Base-by-base conservation (phyloP, 2,797 vertebrate genomes). In the Syndactyla subalaris region DNA sequence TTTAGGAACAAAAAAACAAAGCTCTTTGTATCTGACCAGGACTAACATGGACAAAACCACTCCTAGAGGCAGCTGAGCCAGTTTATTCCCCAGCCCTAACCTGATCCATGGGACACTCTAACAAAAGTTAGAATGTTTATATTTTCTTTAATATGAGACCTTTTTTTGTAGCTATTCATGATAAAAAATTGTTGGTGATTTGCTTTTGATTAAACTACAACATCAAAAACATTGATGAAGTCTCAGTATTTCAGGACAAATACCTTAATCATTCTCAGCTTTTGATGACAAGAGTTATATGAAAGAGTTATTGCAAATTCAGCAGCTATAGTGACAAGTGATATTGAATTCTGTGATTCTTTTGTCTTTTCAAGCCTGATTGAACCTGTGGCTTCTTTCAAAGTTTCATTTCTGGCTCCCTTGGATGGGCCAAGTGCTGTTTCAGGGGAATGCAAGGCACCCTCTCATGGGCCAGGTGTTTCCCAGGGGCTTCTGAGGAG, bases 21-120 rank as follows among this genome's bases (percentile, higher is more conserved):
- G 22, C 2, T 7, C 4, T 46, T 54, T 22, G 9, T 5, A 38
- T 18, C 20, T 6, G 2, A 57, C 14, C 16, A 72, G 19, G 41
- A 7, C 7, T 18, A 34, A 6, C 0, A 0, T 1, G 7, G 34
- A 12, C n/a, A 71, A 90, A 74, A 76, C 6, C 7, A 4, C 26
- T 52, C 32, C 43, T 14, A 59, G 36, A 48, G 22, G 34, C 9
- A 79, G 15, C 36, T 63, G 32, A 80, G 14, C 3, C 41, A 11
- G 5, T 41, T 48, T 51, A 18, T 14, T 78, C 23, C 91, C 32
- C 61, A 77, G 21, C 13, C 23, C 22, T 21, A 65, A 48, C 6
- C 32, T 71, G 41, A 59, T 72, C 34, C 1, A 0, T 23, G 8
- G 27, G 7, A 72, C 9, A 17, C 15, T 43, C 22, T 17, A 66